Conservation (phyloP, 2,797 vertebrate species). For the Eleutherodactylus coqui region DNA sequence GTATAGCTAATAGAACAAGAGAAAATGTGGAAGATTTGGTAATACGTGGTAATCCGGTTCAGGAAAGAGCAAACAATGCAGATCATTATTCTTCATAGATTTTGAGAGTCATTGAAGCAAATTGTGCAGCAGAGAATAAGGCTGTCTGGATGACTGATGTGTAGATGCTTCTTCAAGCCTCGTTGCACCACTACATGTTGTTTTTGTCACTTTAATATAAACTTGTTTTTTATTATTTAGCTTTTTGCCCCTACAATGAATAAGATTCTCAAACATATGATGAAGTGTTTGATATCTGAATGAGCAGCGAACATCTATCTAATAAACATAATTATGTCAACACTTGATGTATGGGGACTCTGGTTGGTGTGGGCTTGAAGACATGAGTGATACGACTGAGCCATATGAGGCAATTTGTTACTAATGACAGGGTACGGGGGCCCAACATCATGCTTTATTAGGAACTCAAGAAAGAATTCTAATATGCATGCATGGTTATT, state of each 20-base stretch:
- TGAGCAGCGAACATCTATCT: conserved; percentile 49
- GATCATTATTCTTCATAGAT: conserved; percentile 51
- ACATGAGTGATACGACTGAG: conserved; percentile 45
- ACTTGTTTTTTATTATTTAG: conserved; percentile 17
- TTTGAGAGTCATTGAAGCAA: conserved; percentile 58
- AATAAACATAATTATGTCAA: conserved; percentile 57
- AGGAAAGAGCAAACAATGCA: conserved; percentile 42
- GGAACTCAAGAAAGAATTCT: neutral
- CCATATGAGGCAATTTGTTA: conserved; percentile 38
- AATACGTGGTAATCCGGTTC: conserved; percentile 48
- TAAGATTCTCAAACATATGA: conserved; percentile 34
- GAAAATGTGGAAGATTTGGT: conserved; percentile 44
- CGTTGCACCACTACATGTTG: conserved; percentile 40
- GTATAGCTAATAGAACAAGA: neutral
- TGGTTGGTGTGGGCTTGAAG: conserved; percentile 31
- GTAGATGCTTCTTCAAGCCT: conserved; percentile 60
- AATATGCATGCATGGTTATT: neutral
- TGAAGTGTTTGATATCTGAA: conserved; percentile 50
- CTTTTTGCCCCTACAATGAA: conserved; percentile 17
- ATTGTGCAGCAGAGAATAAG: conserved; percentile 10
- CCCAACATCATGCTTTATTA: neutral
- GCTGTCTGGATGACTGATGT: conserved; percentile 40
- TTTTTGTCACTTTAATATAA: conserved; percentile 9
- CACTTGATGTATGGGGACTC: conserved; percentile 37
- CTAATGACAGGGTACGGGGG: conserved; percentile 42